A percentile compares a stretch with the other conserved stretches of the same genome.
Conservation (phyloP, 2,888 invertebrate species). For the Drosophila meridionalis region DNA sequence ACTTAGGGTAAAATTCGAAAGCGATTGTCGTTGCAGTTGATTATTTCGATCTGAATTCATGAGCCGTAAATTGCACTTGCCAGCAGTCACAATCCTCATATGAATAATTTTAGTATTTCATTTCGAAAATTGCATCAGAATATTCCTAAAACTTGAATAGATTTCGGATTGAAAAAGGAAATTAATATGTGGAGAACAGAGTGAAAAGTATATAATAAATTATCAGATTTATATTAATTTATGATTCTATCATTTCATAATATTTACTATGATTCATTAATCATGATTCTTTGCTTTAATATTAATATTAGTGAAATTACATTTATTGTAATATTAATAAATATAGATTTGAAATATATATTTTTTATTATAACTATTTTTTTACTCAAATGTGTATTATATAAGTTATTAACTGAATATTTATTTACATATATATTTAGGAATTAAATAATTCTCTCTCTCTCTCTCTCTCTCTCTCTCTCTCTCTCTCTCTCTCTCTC, state of each 20-base stretch:
- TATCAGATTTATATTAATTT: background rate
- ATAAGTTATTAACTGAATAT: too few relatives aligned
- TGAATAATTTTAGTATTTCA: conserved; percentile 19
- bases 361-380: too few relatives aligned
- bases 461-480: too few relatives aligned
- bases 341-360: too few relatives aligned
- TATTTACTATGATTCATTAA: too few relatives aligned
- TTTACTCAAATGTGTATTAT: too few relatives aligned
- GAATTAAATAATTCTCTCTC: too few relatives aligned
- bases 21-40: conserved; percentile 19
- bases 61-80: conserved; percentile 55
- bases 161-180: background rate
- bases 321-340: too few relatives aligned
- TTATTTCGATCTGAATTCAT: conserved; percentile 49
- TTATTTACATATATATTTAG: too few relatives aligned
- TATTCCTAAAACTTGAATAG: background rate
- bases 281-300: too few relatives aligned
- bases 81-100: background rate
- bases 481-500: background rate
- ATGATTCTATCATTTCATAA: too few relatives aligned
- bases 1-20: conserved; percentile 10
- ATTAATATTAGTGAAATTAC: too few relatives aligned
- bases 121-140: background rate
- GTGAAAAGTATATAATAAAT: background rate
- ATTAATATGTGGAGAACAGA: background rate